Evolutionary conservation across 1,140 invertebrate genomes (phyloP), one percentile per base, ranked within the genome.

Genomic region (Cepaea nemoralis): DNA sequence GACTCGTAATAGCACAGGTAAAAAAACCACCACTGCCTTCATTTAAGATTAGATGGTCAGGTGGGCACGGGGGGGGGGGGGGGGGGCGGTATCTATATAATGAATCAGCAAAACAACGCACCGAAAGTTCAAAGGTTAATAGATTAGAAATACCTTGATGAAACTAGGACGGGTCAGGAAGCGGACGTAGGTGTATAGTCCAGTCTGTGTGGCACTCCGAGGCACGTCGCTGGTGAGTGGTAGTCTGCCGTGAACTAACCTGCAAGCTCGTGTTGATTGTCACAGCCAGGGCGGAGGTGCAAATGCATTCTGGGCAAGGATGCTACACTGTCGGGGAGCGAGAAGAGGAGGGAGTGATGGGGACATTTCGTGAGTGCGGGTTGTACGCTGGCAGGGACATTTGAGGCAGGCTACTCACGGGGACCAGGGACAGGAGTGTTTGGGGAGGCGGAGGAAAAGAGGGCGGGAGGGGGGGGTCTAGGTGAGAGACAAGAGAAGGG

Each of bases 361-460:
- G 75, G 59, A 63, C 3, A 31, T 63, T 63, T 63, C 59, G 59
- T 59, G 75, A 63, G 75, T 37, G 75, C 37, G 75, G 63, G 48
- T 39, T 33, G 37, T 63, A 31, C n/a, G 59, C 27, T 63, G 59
- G 59, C 59, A 16, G 59, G 59, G 59, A 63, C 27, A n/a, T 12
- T 59, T 22, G 10, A 59, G 55, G 55, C 55, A 59, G 3, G 22
- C 10, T 31, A 31, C 27, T 63, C 59, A 31, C n/a, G n/a, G 33
- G 22, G 59, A 31, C n/a, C 16, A 63, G 39, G n/a, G 40, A 48
- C 3, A 27, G n/a, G 73, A 50, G 35, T n/a, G 50, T 8, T 45
- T 8, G 19, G 50, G 50, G 19, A 22, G 5, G 19, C 19, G 19
- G 50, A 55, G 50, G 50, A 55, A 55, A 45, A 22, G 22, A 24